Evolutionary conservation across 2,797 vertebrate species (phyloP).

Genomic region (Epinephelus malabaricus): DNA sequence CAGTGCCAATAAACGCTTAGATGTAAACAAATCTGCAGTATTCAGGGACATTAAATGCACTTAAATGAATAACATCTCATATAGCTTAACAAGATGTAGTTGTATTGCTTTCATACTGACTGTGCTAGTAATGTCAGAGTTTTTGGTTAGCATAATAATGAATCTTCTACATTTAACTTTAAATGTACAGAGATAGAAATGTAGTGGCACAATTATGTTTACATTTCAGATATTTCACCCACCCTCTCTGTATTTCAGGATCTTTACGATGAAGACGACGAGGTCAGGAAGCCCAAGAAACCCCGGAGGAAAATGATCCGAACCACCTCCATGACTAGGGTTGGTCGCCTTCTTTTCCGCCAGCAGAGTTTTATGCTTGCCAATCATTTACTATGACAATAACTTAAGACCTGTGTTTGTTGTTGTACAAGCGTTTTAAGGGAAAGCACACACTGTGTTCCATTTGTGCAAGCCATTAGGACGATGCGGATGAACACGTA

Average conservation of each 20-base stretch:
- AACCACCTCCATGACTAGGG: constrained; percentile 90
- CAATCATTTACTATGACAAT: constrained; percentile 70
- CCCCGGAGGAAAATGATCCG: constrained; percentile 89
- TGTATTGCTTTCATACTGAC: too few relatives aligned
- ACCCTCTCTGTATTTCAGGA: constrained; percentile 77
- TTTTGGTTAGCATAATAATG: background rate
- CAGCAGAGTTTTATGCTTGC: constrained; percentile 31
- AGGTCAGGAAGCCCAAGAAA: constrained; percentile 90
- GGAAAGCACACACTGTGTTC: constrained; percentile 61
- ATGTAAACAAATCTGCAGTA: background rate
- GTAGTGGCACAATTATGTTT: background rate
- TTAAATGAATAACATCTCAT: background rate
- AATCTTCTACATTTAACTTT: background rate
- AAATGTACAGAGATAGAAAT: background rate
- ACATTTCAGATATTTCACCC: background rate
- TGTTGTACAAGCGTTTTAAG: constrained; percentile 68
- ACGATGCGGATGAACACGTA: constrained; percentile 71
- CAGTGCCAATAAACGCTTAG: constrained; percentile 33
- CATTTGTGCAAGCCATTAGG: constrained; percentile 78
- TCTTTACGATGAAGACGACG: constrained; percentile 90
- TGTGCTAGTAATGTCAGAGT: background rate
- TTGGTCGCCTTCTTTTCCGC: constrained; percentile 57
- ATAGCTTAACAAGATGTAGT: background rate
- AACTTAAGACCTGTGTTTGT: constrained; percentile 57
- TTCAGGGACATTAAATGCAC: background rate